phyloP scores from a whole-genome alignment of 2,888 invertebrate species.

The Cyrtodaria siliqua region DNA sequence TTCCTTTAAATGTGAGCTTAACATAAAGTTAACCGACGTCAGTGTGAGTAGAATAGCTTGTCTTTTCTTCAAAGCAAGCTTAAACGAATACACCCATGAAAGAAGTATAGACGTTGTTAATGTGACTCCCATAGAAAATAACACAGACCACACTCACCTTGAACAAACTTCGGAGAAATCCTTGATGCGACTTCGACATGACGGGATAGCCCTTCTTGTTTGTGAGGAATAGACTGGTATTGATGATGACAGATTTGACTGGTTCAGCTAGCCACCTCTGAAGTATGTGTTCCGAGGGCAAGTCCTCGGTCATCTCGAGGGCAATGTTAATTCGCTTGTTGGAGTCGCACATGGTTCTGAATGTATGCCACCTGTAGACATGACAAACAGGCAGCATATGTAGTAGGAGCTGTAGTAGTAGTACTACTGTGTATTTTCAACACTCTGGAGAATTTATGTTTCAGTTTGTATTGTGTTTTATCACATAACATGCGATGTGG shows the following conservation, averaged over 20 bases:
- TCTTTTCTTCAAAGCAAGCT: too few species aligned
- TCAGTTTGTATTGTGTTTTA: too few species aligned
- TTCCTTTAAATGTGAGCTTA: too few species aligned
- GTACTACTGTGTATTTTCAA: too few species aligned
- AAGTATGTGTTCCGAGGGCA: slow-evolving; percentile 89
- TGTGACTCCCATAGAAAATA: not conserved
- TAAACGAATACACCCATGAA: too few species aligned
- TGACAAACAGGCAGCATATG: too few species aligned
- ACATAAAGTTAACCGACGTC: too few species aligned
- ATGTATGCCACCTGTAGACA: slow-evolving; percentile 87
- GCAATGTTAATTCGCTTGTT: slow-evolving; percentile 90
- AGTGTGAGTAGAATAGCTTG: too few species aligned
- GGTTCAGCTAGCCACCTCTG: slow-evolving; percentile 98
- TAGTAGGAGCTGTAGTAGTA: too few species aligned
- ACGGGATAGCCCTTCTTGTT: slow-evolving; percentile 96
- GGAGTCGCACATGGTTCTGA: slow-evolving; percentile 87
- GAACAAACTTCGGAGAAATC: slow-evolving; percentile 88
- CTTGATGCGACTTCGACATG: slow-evolving; percentile 91
- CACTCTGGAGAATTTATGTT: too few species aligned
- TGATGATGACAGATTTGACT: slow-evolving; percentile 93
- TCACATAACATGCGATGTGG: too few species aligned
- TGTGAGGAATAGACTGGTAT: slow-evolving; percentile 93
- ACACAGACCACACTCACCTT: slow-evolving; percentile 74
- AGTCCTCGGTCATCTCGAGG: slow-evolving; percentile 93
- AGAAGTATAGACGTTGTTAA: not conserved